These are phyloP conservation scores for Benthochromis sp. DNA, from an alignment of 2,113 vertebrate species.

Conservation along the genomic window DNA sequence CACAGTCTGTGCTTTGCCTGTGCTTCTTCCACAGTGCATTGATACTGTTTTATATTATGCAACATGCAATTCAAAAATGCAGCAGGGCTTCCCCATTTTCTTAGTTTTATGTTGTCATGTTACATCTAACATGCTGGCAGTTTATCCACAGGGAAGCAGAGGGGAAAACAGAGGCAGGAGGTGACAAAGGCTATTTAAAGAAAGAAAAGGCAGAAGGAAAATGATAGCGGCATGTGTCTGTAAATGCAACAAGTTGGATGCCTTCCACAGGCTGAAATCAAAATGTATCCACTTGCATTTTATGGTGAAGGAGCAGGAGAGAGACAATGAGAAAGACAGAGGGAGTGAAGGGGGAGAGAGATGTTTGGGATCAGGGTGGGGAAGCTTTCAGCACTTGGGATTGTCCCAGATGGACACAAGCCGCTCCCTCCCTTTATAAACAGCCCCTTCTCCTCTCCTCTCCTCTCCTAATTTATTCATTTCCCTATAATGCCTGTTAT, in stretches of 20 bases:
- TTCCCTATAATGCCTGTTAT: neutral
- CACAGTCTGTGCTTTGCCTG: neutral
- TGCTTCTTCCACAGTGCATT: neutral
- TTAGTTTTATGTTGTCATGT: neutral
- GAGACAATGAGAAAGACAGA: neutral
- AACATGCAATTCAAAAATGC: neutral
- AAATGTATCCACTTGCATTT: neutral
- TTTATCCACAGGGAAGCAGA: neutral
- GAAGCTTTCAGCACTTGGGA: conserved; percentile 62
- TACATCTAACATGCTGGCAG: neutral
- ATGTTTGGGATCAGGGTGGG: conserved; percentile 63
- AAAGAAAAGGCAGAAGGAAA: neutral
- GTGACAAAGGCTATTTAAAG: neutral
- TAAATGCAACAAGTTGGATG: neutral
- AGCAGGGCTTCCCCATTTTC: neutral
- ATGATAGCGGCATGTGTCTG: neutral
- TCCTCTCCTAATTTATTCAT: neutral
- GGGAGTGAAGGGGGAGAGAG: neutral
- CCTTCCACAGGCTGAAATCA: neutral
- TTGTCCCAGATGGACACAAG: conserved; percentile 68
- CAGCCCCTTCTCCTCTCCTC: conserved; percentile 15
- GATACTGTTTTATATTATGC: neutral
- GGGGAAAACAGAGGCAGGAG: neutral
- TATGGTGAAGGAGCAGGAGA: neutral
- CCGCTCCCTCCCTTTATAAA: conserved; percentile 63